A percentile compares a stretch with the other conserved stretches of the same genome.
Evolutionary conservation across 2,113 vertebrate genomes (phyloP).

Genomic region (Osmerus mordax): DNA sequence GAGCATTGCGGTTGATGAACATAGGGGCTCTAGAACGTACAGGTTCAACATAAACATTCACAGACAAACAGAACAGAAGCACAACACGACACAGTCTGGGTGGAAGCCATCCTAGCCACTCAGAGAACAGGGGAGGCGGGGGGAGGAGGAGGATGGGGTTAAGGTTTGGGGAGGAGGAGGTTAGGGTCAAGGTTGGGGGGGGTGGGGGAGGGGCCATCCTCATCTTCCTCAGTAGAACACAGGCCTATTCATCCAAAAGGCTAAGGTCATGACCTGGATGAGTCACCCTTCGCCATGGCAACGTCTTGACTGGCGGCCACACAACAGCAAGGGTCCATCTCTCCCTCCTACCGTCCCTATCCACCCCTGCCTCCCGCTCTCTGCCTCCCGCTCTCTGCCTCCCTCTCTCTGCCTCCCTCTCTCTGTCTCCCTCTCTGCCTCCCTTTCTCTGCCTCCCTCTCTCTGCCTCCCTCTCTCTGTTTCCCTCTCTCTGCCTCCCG

Average conservation of each 20-base stretch:
- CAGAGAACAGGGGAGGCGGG: background rate
- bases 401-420: conserved; percentile 12
- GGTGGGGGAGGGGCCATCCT: background rate
- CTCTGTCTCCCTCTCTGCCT: background rate
- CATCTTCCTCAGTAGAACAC: conserved; percentile 23
- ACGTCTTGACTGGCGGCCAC: conserved; percentile 47
- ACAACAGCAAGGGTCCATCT: conserved; percentile 40
- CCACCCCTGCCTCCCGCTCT: conserved; percentile 25
- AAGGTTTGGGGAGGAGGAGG: background rate
- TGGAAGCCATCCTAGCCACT: too few relatives aligned
- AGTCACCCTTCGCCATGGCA: conserved; percentile 46
- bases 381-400: conserved; percentile 11
- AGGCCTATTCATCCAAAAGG: conserved; percentile 35
- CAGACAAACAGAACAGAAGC: too few relatives aligned
- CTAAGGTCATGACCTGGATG: conserved; percentile 45
- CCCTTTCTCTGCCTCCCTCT: conserved; percentile 17
- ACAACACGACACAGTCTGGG: too few relatives aligned
- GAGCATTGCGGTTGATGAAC: too few relatives aligned
- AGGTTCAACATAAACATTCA: too few relatives aligned
- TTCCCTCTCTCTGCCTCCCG: background rate
- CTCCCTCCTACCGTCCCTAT: conserved; percentile 30
- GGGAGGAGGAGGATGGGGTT: too few relatives aligned
- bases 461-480: background rate
- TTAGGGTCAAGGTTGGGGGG: background rate
- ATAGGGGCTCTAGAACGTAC: too few relatives aligned